phyloP scores from a whole-genome alignment of 2,797 vertebrate species.

The Octomys mimax region DNA sequence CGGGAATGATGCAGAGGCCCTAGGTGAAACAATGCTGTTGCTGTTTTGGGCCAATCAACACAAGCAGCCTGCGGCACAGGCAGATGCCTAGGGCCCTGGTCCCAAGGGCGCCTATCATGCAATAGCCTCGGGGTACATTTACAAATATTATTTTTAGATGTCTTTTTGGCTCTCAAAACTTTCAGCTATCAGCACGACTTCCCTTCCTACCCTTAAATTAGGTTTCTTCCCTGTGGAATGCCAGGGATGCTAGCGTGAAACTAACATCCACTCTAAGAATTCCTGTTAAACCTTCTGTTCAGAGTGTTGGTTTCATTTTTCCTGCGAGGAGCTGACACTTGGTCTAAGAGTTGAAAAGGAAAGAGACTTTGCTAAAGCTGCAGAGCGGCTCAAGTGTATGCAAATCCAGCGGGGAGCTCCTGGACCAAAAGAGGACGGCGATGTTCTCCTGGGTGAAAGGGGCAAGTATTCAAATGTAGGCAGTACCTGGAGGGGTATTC shows the following conservation, averaged over 20 bases:
- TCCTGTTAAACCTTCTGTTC: constrained; percentile 52
- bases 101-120: constrained; percentile 64
- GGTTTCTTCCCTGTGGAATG: constrained; percentile 52
- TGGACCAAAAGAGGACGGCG: not conserved
- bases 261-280: constrained; percentile 39
- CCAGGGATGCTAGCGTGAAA: constrained; percentile 66
- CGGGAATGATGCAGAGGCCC: not conserved
- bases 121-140: constrained; percentile 78
- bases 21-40: constrained; percentile 47
- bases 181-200: constrained; percentile 62
- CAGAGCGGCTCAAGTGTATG: constrained; percentile 53
- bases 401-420: constrained; percentile 40
- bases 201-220: constrained; percentile 62
- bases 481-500: constrained; percentile 23
- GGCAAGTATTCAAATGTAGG: constrained; percentile 57
- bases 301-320: constrained; percentile 64
- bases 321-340: constrained; percentile 16
- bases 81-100: constrained; percentile 73
- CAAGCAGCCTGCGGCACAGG: constrained; percentile 76
- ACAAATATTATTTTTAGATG: constrained; percentile 83
- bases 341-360: constrained; percentile 9
- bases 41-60: constrained; percentile 78
- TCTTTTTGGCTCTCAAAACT: constrained; percentile 76
- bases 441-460: not conserved
- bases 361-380: constrained; percentile 49